A percentile compares a stretch with the other conserved stretches of the same genome.
phyloP scores from a whole-genome alignment of 2,888 invertebrate species.

The Branchellion lobata region DNA sequence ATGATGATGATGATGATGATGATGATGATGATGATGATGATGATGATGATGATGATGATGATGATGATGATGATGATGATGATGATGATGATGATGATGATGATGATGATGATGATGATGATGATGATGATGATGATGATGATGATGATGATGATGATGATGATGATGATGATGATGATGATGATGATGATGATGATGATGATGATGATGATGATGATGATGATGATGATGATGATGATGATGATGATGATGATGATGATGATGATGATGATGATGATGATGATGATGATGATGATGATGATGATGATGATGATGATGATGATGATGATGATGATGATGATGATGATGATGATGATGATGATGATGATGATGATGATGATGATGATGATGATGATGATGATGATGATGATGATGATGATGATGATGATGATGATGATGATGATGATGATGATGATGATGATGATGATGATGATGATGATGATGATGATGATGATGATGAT shows the following conservation, averaged over 20 bases:
- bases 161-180: slow-evolving; percentile 38
- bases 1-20: slow-evolving; percentile 40
- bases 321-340: slow-evolving; percentile 13
- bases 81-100: slow-evolving; percentile 41
- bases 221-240: slow-evolving; percentile 31
- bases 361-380: not conserved
- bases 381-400: not conserved
- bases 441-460: slow-evolving; percentile 1
- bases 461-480: slow-evolving; percentile 31
- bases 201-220: slow-evolving; percentile 30
- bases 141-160: slow-evolving; percentile 37
- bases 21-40: slow-evolving; percentile 44
- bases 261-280: slow-evolving; percentile 2
- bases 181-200: slow-evolving; percentile 45
- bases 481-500: slow-evolving; percentile 26
- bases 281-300: not conserved
- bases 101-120: slow-evolving; percentile 41
- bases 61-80: slow-evolving; percentile 40
- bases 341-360: slow-evolving; percentile 15
- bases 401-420: not conserved
- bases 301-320: not conserved
- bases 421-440: not conserved
- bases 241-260: slow-evolving; percentile 30
- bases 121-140: slow-evolving; percentile 40
- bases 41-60: slow-evolving; percentile 44